Evolutionary conservation across 1,140 invertebrate genomes (phyloP), one percentile per base, ranked within the genome.

Genomic region (Neodiprion lecontei): DNA sequence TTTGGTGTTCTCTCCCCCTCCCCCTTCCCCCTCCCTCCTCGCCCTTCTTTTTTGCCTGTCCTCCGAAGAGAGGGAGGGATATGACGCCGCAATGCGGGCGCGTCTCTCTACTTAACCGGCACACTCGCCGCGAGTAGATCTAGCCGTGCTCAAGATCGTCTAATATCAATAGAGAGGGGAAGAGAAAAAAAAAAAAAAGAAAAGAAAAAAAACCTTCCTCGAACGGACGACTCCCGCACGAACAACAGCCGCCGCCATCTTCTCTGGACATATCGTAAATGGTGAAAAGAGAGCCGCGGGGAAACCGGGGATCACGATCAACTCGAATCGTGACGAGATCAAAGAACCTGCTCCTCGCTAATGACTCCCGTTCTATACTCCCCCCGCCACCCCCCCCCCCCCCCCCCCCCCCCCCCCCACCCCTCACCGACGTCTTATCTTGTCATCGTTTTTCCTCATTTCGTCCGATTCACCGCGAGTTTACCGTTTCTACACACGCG

Each of bases 341-440:
- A 71, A 71, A 71, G 70, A 76, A 71, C 77, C 74, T 74, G 75
- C 75, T 82, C 81, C 80, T 77, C 72, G 75, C 80, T 82, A 82
- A 82, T 76, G 80, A 82, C 74, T 81, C 75, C 66, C 76, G 74
- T 28, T 12, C 17, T 65, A 5, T 69, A 69, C 11, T 7, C 5
- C 21, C 61, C 61, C 28, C 28, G 17, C 17, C 17, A 17, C 17
- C 17, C 17, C 67, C 5, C 21, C 61, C 61, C 28, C 28, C 28
- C 28, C 28, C 28, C 2, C 5, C 28, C 28, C 17, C 5, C 21
- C 61, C 61, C 28, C 28, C 28, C 28, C 28, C 28, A 0, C 5
- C 28, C 28, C 17, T 21, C 17, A 21, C 28, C 28, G 1, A 1
- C 28, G 28, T 40, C 28, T 40, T 40, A 40, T 40, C 28, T 40